Evolutionary conservation across 2,888 invertebrate genomes (phyloP).

Genomic region (Fragum sueziense): DNA sequence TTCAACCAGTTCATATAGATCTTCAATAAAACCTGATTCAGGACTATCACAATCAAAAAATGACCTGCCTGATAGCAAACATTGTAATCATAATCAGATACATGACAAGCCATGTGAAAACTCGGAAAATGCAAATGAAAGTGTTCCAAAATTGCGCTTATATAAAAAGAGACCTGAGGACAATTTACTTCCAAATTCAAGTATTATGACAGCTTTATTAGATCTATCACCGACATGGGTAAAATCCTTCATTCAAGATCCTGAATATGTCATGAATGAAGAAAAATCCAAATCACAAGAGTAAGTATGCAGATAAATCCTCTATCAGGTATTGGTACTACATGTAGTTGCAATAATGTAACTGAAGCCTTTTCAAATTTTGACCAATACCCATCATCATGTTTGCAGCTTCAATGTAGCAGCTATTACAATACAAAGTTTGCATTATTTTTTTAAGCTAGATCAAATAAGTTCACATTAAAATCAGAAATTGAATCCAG

Average conservation of each 20-base stretch:
- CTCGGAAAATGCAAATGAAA: not conserved
- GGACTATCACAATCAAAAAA: too few species aligned
- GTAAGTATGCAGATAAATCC: not conserved
- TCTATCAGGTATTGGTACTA: not conserved
- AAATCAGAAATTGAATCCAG: too few species aligned
- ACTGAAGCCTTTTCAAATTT: too few species aligned
- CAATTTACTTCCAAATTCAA: constrained; percentile 33
- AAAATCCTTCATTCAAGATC: constrained; percentile 57
- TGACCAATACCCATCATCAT: too few species aligned
- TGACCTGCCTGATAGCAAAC: too few species aligned
- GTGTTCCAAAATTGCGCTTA: constrained; percentile 18
- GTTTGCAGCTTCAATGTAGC: not conserved
- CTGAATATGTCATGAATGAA: constrained; percentile 59
- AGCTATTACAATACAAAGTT: too few species aligned
- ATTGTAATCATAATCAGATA: too few species aligned
- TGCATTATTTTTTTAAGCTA: too few species aligned
- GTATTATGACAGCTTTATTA: constrained; percentile 40
- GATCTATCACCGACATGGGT: constrained; percentile 57
- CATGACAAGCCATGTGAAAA: not conserved
- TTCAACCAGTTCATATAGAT: too few species aligned
- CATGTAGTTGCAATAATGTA: too few species aligned
- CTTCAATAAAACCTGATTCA: too few species aligned
- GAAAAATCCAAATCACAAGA: constrained; percentile 28
- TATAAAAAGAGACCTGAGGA: constrained; percentile 46
- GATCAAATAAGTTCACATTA: too few species aligned